Evolutionary conservation across 2,797 vertebrate species (phyloP).

Genomic region (Cuniculus paca): DNA sequence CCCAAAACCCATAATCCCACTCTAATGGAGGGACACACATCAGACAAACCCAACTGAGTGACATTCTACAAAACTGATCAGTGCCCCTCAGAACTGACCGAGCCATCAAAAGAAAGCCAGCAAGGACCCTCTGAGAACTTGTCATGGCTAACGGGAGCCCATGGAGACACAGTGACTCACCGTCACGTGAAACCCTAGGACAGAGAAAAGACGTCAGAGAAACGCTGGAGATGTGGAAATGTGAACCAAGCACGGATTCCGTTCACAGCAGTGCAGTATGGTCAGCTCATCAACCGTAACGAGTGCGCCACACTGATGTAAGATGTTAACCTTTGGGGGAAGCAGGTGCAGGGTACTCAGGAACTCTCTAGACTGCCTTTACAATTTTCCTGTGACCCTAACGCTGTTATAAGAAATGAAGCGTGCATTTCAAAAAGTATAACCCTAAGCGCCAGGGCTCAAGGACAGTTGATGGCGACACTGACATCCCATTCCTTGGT

Average conservation of each 20-base stretch:
- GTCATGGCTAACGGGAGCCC: background rate
- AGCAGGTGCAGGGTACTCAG: background rate
- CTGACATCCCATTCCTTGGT: fast-evolving
- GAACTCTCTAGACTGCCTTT: background rate
- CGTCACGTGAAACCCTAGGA: background rate
- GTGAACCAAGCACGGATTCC: background rate
- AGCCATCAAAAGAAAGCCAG: background rate
- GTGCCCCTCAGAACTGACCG: background rate
- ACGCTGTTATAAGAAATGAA: background rate
- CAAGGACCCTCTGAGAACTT: background rate
- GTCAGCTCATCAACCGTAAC: background rate
- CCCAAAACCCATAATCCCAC: background rate
- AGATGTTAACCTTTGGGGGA: background rate
- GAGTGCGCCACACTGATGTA: fast-evolving
- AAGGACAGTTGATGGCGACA: background rate
- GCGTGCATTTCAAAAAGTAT: background rate
- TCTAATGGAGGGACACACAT: background rate
- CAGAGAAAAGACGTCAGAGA: background rate
- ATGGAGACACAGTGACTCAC: fast-evolving
- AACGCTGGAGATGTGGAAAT: too few species aligned
- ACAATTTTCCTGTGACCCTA: background rate
- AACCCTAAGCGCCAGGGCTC: too few species aligned
- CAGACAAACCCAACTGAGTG: background rate
- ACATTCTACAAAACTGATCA: background rate
- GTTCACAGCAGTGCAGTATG: fast-evolving